Evolutionary conservation across 1,140 invertebrate species (phyloP), one percentile per base, ranked within the genome.

Genomic region (Achroia grisella): DNA sequence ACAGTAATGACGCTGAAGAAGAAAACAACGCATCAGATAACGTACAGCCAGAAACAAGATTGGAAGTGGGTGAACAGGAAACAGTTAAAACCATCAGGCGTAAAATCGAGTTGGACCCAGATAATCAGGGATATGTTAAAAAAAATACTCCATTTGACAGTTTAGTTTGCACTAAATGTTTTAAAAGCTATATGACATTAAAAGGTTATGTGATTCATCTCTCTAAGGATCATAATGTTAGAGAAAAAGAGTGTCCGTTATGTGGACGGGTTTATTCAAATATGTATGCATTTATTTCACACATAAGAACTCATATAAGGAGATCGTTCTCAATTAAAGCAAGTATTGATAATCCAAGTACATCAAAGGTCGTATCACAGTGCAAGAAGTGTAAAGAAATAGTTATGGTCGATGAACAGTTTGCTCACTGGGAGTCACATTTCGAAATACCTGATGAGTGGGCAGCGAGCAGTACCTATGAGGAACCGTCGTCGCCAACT

Each of bases 391-490:
- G 56, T 31, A 28, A 8, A 1, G 23, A 44, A 0, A 37, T 12
- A 1, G 39, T 61, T 0, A 8, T 12, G 0, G 0, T 10, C 0
- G 8, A 28, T 5, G n/a, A 36, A 0, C 34, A 44, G 1, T 53
- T 51, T 17, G 37, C 10, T 11, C 58, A 61, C 30, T 61, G 58
- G 58, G 50, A 53, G 27, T 8, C 8, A 1, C 58, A 61, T 40
- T 13, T 53, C 8, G 8, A 39, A 36, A 29, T 48, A 48, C 27
- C 17, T 2, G 17, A 23, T 6, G 6, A 23, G 17, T 2, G 2
- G 17, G 2, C 2, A 6, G 17, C 17, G 17, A 23, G 17, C 17
- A 6, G 6, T 6, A 23, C n/a, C n/a, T n/a, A 23, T 6, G 17
- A 2, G 17, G 17, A 23, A 6, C 6, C 17, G 2, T 23, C 17